Evolutionary conservation across 2,888 invertebrate genomes (phyloP), one percentile per base, ranked within the genome.

Genomic region (Malachius bipustulatus): DNA sequence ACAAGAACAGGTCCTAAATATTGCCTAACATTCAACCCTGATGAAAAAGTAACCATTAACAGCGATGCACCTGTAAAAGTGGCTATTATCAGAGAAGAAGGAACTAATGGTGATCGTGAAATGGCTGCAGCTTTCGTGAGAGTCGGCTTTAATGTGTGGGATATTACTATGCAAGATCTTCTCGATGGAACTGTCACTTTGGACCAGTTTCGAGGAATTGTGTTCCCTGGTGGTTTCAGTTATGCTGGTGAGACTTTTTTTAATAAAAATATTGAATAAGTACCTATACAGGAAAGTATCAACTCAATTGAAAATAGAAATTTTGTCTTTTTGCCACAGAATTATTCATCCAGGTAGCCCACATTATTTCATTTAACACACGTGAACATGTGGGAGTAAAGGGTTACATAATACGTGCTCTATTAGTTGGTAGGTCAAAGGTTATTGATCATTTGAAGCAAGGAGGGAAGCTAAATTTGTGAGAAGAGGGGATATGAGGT

Each of bases 171-270:
- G 87, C 82, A 88, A 50, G 94, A 94, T 66, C 66, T 94, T 37
- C 66, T 87, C 28, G 67, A 67, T 40, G 75, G 75, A 19, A 71
- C 70, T 50, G 70, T 84, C 2, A 76, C 72, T 2, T 64, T 94
- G 19, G 82, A 88, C 40, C 65, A 70, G 13, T 96, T 94, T 66
- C 74, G 79, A 45, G 96, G 97, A 1, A 56, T 97, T 9, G 77
- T 91, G 31, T 97, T 97, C 60, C 96, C 96, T 1, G 97, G 93
- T 10, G 98, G 98, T n/a, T 98, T 98, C 62, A 96, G 94, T 62
- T 97, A 94, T 62, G 96, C 93, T 28, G 91, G 91, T 82, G 61
- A 52, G 41, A 26, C 6, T 16, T 43, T n/a, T n/a, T n/a, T n/a
- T n/a, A n/a, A n/a, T n/a, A n/a, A n/a, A n/a, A n/a, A n/a, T n/a